phyloP scores from a whole-genome alignment of 2,113 vertebrate genomes.

The Alligator mississippiensis region DNA sequence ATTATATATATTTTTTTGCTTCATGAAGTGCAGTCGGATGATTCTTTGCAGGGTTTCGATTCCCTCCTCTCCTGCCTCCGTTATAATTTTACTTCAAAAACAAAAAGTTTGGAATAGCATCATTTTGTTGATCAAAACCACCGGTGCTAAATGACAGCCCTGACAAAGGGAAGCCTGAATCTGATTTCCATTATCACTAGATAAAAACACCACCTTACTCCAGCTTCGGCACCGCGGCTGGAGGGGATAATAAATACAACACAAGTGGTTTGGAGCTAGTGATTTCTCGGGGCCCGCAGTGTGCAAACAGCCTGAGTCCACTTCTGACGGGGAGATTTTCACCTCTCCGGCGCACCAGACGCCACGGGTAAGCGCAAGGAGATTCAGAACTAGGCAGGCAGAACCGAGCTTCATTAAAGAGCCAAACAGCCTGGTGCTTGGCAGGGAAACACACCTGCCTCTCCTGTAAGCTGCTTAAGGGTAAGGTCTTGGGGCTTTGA shows the following conservation, averaged over 20 bases:
- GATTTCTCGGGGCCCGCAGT: neutral
- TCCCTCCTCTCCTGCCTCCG: slow-evolving; percentile 2
- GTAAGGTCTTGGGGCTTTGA: neutral
- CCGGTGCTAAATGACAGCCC: neutral
- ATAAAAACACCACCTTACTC: neutral
- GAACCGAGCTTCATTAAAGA: neutral
- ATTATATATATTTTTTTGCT: neutral
- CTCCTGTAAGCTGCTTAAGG: neutral
- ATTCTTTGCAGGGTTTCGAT: slow-evolving; percentile 16
- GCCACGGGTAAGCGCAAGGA: neutral
- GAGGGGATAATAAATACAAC: neutral
- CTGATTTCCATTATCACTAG: neutral
- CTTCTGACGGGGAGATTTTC: neutral
- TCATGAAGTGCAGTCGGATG: slow-evolving; percentile 5
- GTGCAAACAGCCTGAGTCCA: neutral
- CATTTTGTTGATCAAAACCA: slow-evolving; percentile 43
- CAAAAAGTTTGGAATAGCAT: neutral
- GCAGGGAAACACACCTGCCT: neutral
- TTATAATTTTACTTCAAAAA: slow-evolving; percentile 17
- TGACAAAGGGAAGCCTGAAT: neutral
- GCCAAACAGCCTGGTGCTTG: too few relatives aligned
- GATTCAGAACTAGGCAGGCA: neutral
- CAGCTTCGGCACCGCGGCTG: neutral
- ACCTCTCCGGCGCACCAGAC: neutral
- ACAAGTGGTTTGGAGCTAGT: neutral